Conservation (phyloP, 2,113 vertebrate genomes). For the Proteles cristata region DNA sequence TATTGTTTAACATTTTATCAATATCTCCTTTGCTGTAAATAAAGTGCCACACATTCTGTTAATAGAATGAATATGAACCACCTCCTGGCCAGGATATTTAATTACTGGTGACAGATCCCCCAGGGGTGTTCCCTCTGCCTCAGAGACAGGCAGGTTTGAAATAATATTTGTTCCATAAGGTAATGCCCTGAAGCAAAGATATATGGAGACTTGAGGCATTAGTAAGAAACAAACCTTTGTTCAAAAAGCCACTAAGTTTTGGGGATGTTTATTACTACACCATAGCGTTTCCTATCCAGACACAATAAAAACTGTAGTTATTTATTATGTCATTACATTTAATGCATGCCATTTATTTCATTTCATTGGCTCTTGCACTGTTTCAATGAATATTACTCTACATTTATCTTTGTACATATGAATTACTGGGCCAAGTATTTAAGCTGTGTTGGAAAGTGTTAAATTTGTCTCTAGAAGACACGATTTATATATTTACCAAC, state of each 20-base stretch:
- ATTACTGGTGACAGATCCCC: background rate
- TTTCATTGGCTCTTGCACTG: background rate
- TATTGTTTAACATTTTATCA: background rate
- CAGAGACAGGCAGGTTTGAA: background rate
- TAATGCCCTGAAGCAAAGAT: background rate
- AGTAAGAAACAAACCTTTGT: background rate
- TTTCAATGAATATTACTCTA: background rate
- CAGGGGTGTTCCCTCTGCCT: background rate
- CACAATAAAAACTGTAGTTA: background rate
- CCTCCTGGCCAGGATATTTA: background rate
- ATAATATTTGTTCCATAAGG: background rate
- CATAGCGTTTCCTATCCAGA: background rate
- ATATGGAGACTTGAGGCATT: background rate
- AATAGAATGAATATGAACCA: background rate
- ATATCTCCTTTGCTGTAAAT: background rate
- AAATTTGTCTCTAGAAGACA: background rate
- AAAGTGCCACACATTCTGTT: background rate
- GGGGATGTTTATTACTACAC: background rate
- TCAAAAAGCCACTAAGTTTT: background rate
- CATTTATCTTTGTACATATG: background rate
- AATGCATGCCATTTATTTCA: background rate
- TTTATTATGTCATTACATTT: background rate
- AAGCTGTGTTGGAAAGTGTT: background rate
- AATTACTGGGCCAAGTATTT: background rate
- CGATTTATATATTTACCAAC: background rate